Conservation (phyloP, 2,888 invertebrate species). For the Pteria penguin region DNA sequence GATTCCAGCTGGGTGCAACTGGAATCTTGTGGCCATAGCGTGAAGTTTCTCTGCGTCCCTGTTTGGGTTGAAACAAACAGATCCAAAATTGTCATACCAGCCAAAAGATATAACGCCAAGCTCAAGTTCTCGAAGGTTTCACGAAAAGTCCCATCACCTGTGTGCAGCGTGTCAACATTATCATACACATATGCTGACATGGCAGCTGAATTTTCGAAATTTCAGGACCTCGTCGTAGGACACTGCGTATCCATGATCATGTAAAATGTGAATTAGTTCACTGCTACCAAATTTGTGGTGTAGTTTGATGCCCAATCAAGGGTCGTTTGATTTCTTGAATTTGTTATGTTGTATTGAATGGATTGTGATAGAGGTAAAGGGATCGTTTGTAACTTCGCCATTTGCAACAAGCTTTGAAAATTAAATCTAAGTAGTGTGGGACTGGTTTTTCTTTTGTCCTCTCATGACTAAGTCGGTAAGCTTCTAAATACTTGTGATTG, state of each 20-base stretch:
- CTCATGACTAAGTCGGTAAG: not conserved
- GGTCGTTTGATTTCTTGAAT: not conserved
- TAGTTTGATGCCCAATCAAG: constrained; percentile 18
- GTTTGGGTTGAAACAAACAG: constrained; percentile 18
- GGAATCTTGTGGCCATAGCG: constrained; percentile 33
- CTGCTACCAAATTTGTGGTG: constrained; percentile 38
- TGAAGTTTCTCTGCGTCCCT: constrained; percentile 29
- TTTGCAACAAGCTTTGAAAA: not conserved
- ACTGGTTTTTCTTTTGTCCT: not conserved
- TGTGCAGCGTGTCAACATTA: constrained; percentile 12
- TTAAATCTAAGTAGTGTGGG: not conserved
- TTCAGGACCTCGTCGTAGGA: constrained; percentile 25
- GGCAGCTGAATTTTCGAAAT: constrained; percentile 4
- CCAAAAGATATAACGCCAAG: constrained; percentile 11
- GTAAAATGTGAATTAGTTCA: constrained; percentile 17
- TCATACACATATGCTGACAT: constrained; percentile 19
- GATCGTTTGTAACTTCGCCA: constrained; percentile 1
- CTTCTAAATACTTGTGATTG: not conserved
- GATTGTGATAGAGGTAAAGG: constrained; percentile 7
- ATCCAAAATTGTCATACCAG: constrained; percentile 33
- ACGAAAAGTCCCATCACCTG: constrained; percentile 21
- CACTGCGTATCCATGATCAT: constrained; percentile 28
- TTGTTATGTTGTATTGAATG: constrained; percentile 1
- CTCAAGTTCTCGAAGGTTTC: no score
- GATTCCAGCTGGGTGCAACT: constrained; percentile 26